Evolutionary conservation across 2,797 vertebrate genomes (phyloP), one percentile per base, ranked within the genome.

Genomic region (Eupleurogrammus muticus): DNA sequence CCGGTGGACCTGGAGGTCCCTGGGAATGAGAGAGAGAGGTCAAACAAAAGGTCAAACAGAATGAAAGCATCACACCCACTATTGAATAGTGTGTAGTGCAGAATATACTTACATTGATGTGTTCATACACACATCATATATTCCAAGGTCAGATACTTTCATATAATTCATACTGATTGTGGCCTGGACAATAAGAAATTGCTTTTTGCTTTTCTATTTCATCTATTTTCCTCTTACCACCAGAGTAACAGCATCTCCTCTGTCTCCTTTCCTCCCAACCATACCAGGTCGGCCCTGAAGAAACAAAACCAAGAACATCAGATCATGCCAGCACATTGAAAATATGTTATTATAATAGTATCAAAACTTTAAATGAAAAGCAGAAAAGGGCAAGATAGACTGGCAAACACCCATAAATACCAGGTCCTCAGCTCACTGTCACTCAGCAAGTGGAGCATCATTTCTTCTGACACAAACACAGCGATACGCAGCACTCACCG

Each of bases 271-370:
- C 46, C 90, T 90, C 32, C 97, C 97, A 35, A 93, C 87, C 74
- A 96, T 77, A 70, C 97, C 97, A 64, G 96, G 95, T 12, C 97
- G 95, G 17, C 97, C 97, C 97, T 99, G 83, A 77, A 66, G 48
- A 34, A 11, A 71, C 28, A 77, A 4, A 53, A 9, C 0, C 2
- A 64, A 52, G 28, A 3, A 2, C 21, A 3, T 42, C 3, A 44
- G 14, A n/a, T n/a, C n/a, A n/a, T n/a, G n/a, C n/a, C n/a, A n/a
- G n/a, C n/a, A n/a, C n/a, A 28, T 28, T 28, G 28, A 3, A 28
- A 28, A 28, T 28, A 28, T 28, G 6, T 28, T 6, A 28, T 28
- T 3, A 3, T 28, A 28, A 6, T 3, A 28, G 6, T 28, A 28
- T 28, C 28, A 28, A 28, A 28, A 28, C 28, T 28, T 28, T 28